Evolutionary conservation across 35 echinoderm and acorn worm species (phyloP).

Genomic region (Eucidaris tribuloides): DNA sequence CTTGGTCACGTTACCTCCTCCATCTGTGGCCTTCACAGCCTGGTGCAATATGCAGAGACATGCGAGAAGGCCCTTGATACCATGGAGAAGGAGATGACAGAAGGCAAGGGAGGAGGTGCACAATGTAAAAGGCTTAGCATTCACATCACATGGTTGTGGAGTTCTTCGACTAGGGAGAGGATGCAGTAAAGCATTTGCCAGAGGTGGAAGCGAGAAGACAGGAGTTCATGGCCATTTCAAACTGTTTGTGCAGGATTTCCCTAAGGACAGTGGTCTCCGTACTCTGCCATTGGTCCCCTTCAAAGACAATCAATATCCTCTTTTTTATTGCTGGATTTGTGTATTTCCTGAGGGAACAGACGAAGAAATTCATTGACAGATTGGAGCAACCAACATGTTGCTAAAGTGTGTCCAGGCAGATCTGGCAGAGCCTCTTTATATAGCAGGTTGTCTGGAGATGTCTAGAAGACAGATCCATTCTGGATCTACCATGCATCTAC

Average conservation of each 20-base stretch:
- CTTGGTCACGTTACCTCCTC: too few relatives aligned
- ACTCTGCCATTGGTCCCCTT: conserved; percentile 5
- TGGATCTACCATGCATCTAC: not conserved
- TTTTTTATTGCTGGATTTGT: conserved; percentile 17
- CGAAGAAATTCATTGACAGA: conserved; percentile 1
- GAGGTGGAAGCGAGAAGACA: too few relatives aligned
- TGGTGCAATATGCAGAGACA: too few relatives aligned
- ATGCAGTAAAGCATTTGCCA: conserved; percentile 15
- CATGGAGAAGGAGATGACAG: too few relatives aligned
- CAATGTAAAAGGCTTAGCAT: not conserved
- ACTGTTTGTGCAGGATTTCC: not conserved
- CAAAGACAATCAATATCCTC: conserved; percentile 18
- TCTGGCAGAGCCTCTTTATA: not conserved
- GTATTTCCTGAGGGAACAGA: conserved; percentile 3
- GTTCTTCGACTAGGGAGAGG: not conserved
- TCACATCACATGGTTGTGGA: not conserved
- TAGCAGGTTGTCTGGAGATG: conserved; percentile 34
- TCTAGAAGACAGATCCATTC: not conserved
- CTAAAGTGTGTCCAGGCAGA: not conserved
- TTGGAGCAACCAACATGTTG: not conserved
- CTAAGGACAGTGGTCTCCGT: not conserved
- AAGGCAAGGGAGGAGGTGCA: conserved; percentile 4
- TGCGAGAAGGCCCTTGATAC: too few relatives aligned
- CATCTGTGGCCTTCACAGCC: too few relatives aligned
- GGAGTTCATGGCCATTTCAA: too few relatives aligned